These are phyloP conservation scores for Hapalemur alaotrensis DNA, from an alignment of 2,797 vertebrate species.

Conservation along the genomic window DNA sequence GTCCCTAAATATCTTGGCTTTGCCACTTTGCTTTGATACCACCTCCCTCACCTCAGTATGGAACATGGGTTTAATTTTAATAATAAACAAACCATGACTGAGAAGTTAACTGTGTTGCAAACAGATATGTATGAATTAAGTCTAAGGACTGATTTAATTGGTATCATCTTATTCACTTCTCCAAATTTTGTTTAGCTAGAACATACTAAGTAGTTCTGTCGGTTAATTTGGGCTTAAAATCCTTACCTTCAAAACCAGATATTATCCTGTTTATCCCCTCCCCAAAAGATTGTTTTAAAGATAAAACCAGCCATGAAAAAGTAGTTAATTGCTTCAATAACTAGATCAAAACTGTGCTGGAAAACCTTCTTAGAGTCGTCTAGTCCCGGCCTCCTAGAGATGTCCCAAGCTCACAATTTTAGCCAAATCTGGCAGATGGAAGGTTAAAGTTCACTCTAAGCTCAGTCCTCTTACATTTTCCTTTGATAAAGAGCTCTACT, in stretches of 20 bases:
- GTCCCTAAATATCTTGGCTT: neutral
- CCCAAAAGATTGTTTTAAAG: neutral
- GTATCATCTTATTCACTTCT: neutral
- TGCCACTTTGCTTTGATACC: neutral
- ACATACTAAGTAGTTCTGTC: neutral
- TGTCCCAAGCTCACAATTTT: neutral
- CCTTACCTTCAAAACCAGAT: neutral
- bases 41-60: neutral
- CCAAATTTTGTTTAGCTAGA: neutral
- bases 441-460: neutral
- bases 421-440: neutral
- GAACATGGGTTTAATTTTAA: neutral
- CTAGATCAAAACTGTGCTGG: neutral
- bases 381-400: neutral
- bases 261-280: neutral
- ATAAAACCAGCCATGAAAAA: constrained; percentile 1
- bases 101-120: neutral
- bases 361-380: neutral
- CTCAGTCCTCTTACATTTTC: neutral
- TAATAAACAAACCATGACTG: neutral
- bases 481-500: neutral
- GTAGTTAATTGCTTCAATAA: neutral
- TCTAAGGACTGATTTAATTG: neutral
- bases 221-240: constrained; percentile 42
- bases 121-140: neutral